phyloP scores from a whole-genome alignment of 2,888 invertebrate genomes.

The Graphium colonna region DNA sequence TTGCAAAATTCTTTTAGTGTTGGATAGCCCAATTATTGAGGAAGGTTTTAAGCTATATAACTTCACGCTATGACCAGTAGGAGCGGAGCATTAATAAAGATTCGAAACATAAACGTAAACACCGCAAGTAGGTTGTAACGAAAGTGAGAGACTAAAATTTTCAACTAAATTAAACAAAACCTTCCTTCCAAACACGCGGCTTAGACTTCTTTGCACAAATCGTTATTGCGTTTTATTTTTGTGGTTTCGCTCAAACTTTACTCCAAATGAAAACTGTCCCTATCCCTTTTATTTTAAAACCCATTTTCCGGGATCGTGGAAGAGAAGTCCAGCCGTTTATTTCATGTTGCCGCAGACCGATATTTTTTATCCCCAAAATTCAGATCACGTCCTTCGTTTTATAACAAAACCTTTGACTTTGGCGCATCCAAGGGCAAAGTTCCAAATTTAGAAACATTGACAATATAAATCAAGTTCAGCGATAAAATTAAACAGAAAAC shows the following conservation, averaged over 20 bases:
- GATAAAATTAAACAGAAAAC: not conserved
- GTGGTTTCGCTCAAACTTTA: slow-evolving; percentile 11
- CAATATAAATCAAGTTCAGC: not conserved
- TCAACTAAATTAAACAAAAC: slow-evolving; percentile 45
- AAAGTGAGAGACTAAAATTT: no score
- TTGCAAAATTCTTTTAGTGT: no score
- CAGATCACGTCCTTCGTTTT: slow-evolving; percentile 26
- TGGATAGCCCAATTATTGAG: no score
- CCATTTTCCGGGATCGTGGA: not conserved
- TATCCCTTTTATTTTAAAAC: slow-evolving; percentile 1
- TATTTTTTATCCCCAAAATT: slow-evolving; percentile 25
- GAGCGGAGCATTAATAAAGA: no score
- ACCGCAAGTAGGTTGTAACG: no score
- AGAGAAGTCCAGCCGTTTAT: slow-evolving; percentile 16
- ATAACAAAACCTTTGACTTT: slow-evolving; percentile 26
- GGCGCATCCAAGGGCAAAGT: slow-evolving; percentile 20
- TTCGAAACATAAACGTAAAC: no score
- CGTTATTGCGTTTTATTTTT: slow-evolving; percentile 29
- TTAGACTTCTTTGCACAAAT: slow-evolving; percentile 27
- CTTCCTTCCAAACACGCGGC: slow-evolving; percentile 37
- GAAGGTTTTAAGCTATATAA: no score
- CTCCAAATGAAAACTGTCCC: slow-evolving; percentile 2
- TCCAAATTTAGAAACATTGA: not conserved
- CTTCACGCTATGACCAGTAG: no score
- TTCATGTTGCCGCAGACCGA: slow-evolving; percentile 23